A percentile compares a stretch with the other conserved stretches of the same genome.
phyloP scores from a whole-genome alignment of 2,113 vertebrate species.

The Oncorhynchus mykiss region DNA sequence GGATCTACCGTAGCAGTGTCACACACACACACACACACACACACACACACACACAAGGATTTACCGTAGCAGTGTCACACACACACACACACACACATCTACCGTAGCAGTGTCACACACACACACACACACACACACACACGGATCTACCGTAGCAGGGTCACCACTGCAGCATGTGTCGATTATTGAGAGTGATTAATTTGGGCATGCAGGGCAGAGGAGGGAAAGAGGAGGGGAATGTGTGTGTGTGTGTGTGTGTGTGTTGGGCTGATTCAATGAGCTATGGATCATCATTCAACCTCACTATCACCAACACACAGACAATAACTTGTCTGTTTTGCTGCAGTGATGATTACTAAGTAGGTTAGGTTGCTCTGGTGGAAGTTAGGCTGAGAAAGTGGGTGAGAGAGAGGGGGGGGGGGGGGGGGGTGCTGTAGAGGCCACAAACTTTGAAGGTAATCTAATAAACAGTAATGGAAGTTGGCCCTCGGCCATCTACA shows the following conservation, averaged over 20 bases:
- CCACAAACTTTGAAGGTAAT: no score
- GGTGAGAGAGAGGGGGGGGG: conserved; percentile 18
- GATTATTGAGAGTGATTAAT: background rate
- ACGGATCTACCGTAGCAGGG: no score
- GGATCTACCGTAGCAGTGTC: no score
- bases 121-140: no score
- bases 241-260: no score
- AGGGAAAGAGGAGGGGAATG: no score
- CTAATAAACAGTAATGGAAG: no score
- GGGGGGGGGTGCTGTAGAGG: background rate
- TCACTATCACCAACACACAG: background rate
- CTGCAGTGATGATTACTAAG: conserved; percentile 26
- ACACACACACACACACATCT: background rate
- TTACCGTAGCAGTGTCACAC: background rate
- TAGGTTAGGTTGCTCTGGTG: conserved; percentile 45
- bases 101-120: background rate
- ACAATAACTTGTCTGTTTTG: background rate
- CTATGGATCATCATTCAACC: no score
- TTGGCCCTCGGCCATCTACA: no score
- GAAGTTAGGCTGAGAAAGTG: conserved; percentile 39
- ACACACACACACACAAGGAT: background rate
- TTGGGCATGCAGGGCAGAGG: no score
- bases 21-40: no score
- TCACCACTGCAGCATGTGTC: background rate
- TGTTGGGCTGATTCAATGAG: no score